Percentiles rank a stretch among this genome's conserved stretches.
Evolutionary conservation across 2,888 invertebrate genomes (phyloP).

Genomic region (Augiades crinisus): DNA sequence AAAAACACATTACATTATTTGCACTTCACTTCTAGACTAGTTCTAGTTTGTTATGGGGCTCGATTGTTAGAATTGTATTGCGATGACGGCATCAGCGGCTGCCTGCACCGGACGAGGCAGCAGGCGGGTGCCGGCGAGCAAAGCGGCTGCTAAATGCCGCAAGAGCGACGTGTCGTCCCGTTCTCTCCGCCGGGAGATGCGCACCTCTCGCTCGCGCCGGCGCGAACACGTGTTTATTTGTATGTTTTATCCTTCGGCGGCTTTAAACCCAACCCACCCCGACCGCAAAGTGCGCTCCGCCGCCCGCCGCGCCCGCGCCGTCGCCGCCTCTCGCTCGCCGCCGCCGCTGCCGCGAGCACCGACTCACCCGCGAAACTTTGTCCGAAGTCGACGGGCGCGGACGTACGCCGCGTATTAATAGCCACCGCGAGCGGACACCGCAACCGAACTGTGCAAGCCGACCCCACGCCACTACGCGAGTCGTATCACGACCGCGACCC

Average conservation of each 20-base stretch:
- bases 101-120: conserved; percentile 35
- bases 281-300: conserved; percentile 84
- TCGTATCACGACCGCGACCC: conserved; percentile 39
- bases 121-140: conserved; percentile 50
- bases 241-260: conserved; percentile 84
- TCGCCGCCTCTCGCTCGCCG: conserved; percentile 73
- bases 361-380: conserved; percentile 78
- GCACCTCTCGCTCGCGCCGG: conserved; percentile 82
- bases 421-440: conserved; percentile 72
- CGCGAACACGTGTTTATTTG: conserved; percentile 84
- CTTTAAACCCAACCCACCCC: conserved; percentile 85
- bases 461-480: conserved; percentile 47
- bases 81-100: conserved; percentile 32
- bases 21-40: conserved; percentile 25
- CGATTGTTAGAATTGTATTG: conserved; percentile 18
- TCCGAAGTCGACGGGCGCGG: conserved; percentile 79
- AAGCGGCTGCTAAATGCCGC: conserved; percentile 76
- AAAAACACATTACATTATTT: conserved; percentile 22
- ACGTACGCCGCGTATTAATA: conserved; percentile 78
- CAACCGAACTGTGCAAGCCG: conserved; percentile 57
- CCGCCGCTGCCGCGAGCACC: conserved; percentile 67
- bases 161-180: conserved; percentile 64
- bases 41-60: conserved; percentile 1
- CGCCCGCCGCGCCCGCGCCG: conserved; percentile 81
- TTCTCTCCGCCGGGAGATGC: conserved; percentile 60